A percentile compares a stretch with the other conserved stretches of the same genome.
Evolutionary conservation across 2,888 invertebrate genomes (phyloP).

Genomic region (Cephus spinipes): DNA sequence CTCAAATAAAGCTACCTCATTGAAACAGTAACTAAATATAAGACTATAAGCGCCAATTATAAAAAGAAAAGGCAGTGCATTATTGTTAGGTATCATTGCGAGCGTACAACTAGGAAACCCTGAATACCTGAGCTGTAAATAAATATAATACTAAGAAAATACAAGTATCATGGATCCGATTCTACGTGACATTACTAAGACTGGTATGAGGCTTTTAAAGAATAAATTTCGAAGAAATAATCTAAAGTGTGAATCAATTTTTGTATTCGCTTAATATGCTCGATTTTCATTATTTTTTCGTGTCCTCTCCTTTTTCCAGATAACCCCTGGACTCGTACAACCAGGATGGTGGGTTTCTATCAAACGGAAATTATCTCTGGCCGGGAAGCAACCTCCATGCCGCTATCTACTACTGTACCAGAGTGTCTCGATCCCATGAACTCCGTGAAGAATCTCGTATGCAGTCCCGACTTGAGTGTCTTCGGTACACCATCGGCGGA

Average conservation of each 20-base stretch:
- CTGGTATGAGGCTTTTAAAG: neutral
- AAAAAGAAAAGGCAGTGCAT: neutral
- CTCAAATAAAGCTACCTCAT: neutral
- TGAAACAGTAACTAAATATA: neutral
- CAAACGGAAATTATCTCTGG: conserved; percentile 31
- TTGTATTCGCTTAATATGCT: neutral
- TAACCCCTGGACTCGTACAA: conserved; percentile 18
- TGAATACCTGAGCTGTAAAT: neutral
- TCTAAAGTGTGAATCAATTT: neutral
- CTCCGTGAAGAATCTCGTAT: conserved; percentile 70
- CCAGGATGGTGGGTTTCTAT: conserved; percentile 51
- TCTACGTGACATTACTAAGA: neutral
- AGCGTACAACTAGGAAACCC: neutral
- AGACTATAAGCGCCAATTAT: neutral
- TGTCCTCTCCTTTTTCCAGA: conserved; percentile 20
- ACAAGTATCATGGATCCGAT: neutral
- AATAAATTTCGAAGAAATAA: neutral
- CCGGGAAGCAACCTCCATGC: conserved; percentile 21
- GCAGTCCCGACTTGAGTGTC: conserved; percentile 71
- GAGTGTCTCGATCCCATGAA: conserved; percentile 34
- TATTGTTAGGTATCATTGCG: neutral
- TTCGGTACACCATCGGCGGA: conserved; percentile 50
- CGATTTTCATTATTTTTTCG: neutral
- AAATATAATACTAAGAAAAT: neutral
- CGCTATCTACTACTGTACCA: conserved; percentile 37